Base-by-base conservation (phyloP, 2,888 invertebrate species). In the Teleogryllus oceanicus region DNA sequence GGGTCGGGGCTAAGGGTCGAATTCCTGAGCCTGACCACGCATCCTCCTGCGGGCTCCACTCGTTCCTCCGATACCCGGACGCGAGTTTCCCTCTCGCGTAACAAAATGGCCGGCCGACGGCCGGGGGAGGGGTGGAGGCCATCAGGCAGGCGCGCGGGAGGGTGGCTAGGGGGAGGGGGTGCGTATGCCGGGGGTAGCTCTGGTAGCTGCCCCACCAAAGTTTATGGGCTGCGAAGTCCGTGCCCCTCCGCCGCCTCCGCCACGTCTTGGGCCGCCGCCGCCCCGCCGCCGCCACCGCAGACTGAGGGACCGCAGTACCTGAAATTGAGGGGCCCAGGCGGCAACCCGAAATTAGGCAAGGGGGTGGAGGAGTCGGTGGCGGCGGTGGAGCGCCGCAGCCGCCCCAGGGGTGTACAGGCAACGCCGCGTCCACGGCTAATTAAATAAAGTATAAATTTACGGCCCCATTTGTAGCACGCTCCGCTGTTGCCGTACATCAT, bases 181-280 rank as follows among this genome's bases (percentile, higher is more conserved):
- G 62, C n/a, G 62, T 13, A 62, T 37, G 37, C 37, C 37, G n/a
- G 62, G 62, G 62, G n/a, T 13, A 18, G 62, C 13, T 18, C n/a
- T 62, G 62, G 62, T 62, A 62, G 62, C 62, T 13, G 16, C 16
- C n/a, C 62, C 62, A n/a, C 13, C 62, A 13, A 62, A 62, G 62
- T 62, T 62, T 62, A 62, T 62, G 62, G 62, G 62, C 62, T 62
- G 62, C 62, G 62, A 62, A 62, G 62, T n/a, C 62, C n/a, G 62
- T 62, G n/a, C 13, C 62, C 16, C 62, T n/a, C 62, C n/a, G 16
- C n/a, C 62, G 13, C 62, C 62, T 1, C 16, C 62, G n/a, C 62
- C 62, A 8, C 62, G 13, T 62, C 16, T 62, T n/a, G 62, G 16
- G n/a, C 62, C 62, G 13, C n/a, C 62, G n/a, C n/a, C 18, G 62